Conservation (phyloP, 2,113 vertebrate genomes). For the Antigone vipio region DNA sequence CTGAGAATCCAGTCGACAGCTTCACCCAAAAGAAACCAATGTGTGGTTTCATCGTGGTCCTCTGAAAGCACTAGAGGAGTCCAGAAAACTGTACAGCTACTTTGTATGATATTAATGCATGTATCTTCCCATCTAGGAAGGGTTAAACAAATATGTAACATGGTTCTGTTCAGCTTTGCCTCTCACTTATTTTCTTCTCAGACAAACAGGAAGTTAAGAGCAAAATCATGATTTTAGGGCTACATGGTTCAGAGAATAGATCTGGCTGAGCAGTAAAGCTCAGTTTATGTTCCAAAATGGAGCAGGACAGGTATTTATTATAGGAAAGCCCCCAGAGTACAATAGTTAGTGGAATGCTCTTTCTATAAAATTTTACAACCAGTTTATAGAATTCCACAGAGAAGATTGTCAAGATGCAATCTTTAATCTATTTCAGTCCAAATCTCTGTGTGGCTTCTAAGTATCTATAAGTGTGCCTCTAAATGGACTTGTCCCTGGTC, state of each 20-base stretch:
- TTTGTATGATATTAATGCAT: background rate
- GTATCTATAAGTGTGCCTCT: background rate
- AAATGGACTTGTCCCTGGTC: conserved; percentile 15
- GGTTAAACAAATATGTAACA: background rate
- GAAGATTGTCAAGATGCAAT: conserved; percentile 9
- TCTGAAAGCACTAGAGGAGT: background rate
- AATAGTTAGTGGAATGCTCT: conserved; percentile 6
- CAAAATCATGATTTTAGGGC: background rate
- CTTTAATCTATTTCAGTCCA: background rate
- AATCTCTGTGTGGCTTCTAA: conserved; percentile 9
- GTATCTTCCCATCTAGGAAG: background rate
- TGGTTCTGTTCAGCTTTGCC: background rate
- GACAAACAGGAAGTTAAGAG: background rate
- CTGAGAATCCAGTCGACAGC: background rate
- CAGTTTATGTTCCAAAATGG: background rate
- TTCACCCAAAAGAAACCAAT: background rate
- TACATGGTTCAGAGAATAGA: background rate
- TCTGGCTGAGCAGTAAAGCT: background rate
- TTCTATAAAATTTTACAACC: conserved; percentile 31
- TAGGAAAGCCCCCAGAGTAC: background rate
- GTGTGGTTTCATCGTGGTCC: background rate
- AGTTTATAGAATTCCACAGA: background rate
- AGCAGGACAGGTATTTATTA: conserved; percentile 38
- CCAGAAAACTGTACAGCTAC: background rate
- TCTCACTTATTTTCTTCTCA: background rate